Percentiles rank a stretch among this genome's conserved stretches.
Evolutionary conservation across 1,140 invertebrate genomes (phyloP).

Genomic region (Wiebesia pumilae): DNA sequence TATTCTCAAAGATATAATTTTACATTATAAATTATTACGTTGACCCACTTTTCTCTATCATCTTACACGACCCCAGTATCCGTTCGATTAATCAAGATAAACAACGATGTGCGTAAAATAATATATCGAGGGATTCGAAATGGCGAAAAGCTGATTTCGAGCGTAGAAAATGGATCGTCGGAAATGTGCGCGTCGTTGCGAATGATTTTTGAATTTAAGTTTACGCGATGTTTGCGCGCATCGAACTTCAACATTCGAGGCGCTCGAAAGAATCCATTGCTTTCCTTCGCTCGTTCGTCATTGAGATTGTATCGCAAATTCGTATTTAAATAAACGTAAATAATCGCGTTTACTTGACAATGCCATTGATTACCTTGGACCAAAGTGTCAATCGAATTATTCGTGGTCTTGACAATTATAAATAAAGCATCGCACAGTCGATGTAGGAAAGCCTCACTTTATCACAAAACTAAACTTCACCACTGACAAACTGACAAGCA

Average conservation of each 20-base stretch:
- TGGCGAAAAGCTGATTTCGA: no score
- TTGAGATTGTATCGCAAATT: background rate
- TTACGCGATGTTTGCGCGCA: no score
- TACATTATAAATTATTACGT: background rate
- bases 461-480: background rate
- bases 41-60: background rate
- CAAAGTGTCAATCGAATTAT: background rate
- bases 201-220: background rate
- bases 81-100: background rate
- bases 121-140: no score
- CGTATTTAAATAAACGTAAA: background rate
- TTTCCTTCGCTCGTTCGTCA: background rate
- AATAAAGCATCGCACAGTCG: background rate
- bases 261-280: background rate
- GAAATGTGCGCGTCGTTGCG: no score
- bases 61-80: background rate
- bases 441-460: background rate
- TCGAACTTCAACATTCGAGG: no score
- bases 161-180: no score
- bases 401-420: background rate
- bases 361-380: background rate
- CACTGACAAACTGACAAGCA: background rate
- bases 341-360: no score
- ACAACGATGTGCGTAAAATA: background rate
- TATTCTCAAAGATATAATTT: background rate